Conservation (phyloP, 2,797 vertebrate genomes). For the Capromys pilorides region DNA sequence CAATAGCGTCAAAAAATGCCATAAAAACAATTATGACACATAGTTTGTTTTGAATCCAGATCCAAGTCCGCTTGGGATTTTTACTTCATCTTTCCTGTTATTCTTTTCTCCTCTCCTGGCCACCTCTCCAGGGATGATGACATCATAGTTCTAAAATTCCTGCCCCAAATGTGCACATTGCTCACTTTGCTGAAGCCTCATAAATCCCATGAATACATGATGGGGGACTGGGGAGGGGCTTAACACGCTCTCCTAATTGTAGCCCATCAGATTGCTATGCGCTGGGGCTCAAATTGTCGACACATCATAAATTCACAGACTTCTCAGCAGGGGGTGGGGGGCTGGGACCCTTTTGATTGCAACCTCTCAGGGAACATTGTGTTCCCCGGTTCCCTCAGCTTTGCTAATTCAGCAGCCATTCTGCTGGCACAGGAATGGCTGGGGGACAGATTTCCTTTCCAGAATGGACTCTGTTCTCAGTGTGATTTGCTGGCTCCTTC, state of each 20-base stretch:
- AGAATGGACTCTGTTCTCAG: slow-evolving; percentile 57
- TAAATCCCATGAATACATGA: slow-evolving; percentile 73
- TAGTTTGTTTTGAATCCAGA: slow-evolving; percentile 58
- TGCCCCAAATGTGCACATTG: slow-evolving; percentile 65
- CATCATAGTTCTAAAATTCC: slow-evolving; percentile 77
- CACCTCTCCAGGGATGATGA: slow-evolving; percentile 71
- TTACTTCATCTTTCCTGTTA: slow-evolving; percentile 51
- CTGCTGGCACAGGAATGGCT: slow-evolving; percentile 51
- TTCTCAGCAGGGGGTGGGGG: slow-evolving; percentile 64
- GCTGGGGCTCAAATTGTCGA: slow-evolving; percentile 75
- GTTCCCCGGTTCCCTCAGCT: slow-evolving; percentile 61
- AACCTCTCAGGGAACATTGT: slow-evolving; percentile 70
- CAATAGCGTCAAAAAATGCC: slow-evolving; percentile 45
- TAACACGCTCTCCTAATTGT: slow-evolving; percentile 75
- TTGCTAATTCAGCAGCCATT: slow-evolving; percentile 75
- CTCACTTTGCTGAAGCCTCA: slow-evolving; percentile 76
- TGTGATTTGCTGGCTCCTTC: slow-evolving; percentile 7
- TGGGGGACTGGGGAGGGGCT: slow-evolving; percentile 60
- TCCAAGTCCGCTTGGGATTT: slow-evolving; percentile 31
- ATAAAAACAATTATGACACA: slow-evolving; percentile 25
- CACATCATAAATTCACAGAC: slow-evolving; percentile 76
- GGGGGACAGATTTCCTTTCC: slow-evolving; percentile 60
- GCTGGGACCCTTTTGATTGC: slow-evolving; percentile 71
- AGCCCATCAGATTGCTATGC: slow-evolving; percentile 72
- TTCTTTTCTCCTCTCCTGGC: slow-evolving; percentile 57